phyloP scores from a whole-genome alignment of 2,797 vertebrate species.

The Anableps anableps region DNA sequence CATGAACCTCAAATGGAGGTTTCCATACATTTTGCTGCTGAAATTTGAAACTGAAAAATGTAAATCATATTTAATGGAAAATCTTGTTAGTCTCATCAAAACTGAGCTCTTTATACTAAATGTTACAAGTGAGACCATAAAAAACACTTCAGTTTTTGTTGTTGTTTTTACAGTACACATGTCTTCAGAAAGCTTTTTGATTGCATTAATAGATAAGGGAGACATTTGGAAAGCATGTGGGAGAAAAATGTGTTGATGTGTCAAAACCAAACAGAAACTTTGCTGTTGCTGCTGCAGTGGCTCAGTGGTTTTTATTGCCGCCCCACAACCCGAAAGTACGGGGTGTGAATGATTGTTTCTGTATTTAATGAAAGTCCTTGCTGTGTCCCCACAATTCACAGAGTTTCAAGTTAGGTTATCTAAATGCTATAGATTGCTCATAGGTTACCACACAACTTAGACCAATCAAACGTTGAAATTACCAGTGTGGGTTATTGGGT shows the following conservation, averaged over 20 bases:
- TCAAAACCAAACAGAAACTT: slow-evolving; percentile 26
- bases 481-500: not conserved
- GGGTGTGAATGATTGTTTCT: slow-evolving; percentile 3
- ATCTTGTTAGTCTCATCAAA: not conserved
- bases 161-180: not conserved
- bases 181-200: not conserved
- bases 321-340: not conserved
- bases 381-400: slow-evolving; percentile 12
- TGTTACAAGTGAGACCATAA: not conserved
- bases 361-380: slow-evolving; percentile 17
- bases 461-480: not conserved
- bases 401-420: slow-evolving; percentile 1
- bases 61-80: slow-evolving; percentile 43
- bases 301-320: slow-evolving; percentile 10
- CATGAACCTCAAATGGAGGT: slow-evolving; percentile 20
- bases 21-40: slow-evolving; percentile 44
- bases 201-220: slow-evolving; percentile 9
- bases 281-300: slow-evolving; percentile 14
- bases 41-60: slow-evolving; percentile 54
- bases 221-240: slow-evolving; percentile 6
- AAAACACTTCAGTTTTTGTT: not conserved
- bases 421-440: not conserved
- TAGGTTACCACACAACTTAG: not conserved
- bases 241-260: slow-evolving; percentile 5
- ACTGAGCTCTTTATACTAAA: not conserved